These are phyloP conservation scores for Engystomops pustulosus DNA, from an alignment of 2,113 vertebrate genomes.

Conservation along the genomic window DNA sequence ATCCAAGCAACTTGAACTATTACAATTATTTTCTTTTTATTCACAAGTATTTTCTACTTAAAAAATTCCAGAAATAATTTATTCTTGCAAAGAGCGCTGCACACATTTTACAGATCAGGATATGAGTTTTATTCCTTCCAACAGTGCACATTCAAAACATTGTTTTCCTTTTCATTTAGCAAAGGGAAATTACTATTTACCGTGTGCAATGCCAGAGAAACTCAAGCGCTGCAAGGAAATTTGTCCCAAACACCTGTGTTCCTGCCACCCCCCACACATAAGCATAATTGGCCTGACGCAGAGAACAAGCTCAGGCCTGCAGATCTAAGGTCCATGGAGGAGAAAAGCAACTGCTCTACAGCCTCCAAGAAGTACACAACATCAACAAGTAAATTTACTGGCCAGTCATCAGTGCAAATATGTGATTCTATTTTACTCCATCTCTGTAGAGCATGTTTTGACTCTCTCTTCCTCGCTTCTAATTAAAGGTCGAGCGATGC, in stretches of 20 bases:
- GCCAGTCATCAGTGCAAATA: constrained; percentile 35
- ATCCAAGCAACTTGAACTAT: background rate
- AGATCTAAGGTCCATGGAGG: constrained; percentile 2
- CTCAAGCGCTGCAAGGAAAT: background rate
- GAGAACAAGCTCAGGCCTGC: constrained; percentile 32
- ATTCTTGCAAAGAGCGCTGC: background rate
- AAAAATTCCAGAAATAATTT: constrained; percentile 30
- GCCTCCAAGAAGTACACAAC: constrained; percentile 25
- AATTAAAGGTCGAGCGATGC: constrained; percentile 45
- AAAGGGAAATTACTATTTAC: constrained; percentile 8
- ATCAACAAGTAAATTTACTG: constrained; percentile 23
- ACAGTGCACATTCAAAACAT: background rate
- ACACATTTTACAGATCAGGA: background rate
- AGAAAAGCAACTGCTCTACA: constrained; percentile 12
- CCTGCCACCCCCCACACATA: constrained; percentile 17
- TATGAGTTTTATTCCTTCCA: constrained; percentile 1
- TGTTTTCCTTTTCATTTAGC: constrained; percentile 41
- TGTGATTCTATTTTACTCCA: constrained; percentile 11
- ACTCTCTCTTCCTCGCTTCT: constrained; percentile 19
- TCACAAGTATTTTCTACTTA: background rate
- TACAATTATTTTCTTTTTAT: background rate
- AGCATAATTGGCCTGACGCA: constrained; percentile 29
- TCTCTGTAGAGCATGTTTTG: background rate
- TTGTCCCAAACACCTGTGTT: constrained; percentile 25
- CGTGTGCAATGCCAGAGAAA: constrained; percentile 26